Percentiles rank a stretch among this genome's conserved stretches.
Evolutionary conservation across 2,113 vertebrate species (phyloP).

Genomic region (Rhinogobius similis): DNA sequence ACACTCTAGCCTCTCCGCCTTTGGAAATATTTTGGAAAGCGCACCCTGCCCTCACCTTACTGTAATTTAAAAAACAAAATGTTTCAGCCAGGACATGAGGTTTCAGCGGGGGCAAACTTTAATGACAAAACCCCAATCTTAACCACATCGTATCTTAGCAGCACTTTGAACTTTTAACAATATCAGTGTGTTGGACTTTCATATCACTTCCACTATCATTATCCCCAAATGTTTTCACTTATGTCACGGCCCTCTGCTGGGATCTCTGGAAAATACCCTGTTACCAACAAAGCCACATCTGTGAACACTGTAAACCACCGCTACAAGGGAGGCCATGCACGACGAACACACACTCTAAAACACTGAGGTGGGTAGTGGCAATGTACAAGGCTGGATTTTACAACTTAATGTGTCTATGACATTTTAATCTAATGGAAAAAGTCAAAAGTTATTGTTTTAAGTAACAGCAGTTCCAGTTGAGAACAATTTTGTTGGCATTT

Average conservation of each 20-base stretch:
- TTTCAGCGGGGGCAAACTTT: constrained; percentile 10
- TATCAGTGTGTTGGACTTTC: constrained; percentile 40
- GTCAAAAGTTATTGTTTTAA: background rate
- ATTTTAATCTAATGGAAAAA: background rate
- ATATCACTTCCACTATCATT: constrained; percentile 46
- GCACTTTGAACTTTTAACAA: constrained; percentile 52
- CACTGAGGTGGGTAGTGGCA: background rate
- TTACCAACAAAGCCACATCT: constrained; percentile 53
- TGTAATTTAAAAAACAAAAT: background rate
- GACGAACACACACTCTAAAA: background rate
- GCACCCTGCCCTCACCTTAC: background rate
- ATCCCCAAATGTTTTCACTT: constrained; percentile 52
- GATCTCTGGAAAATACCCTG: constrained; percentile 51
- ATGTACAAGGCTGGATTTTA: background rate
- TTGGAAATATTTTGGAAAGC: background rate
- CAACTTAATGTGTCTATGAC: background rate
- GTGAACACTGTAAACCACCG: constrained; percentile 39
- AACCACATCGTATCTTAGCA: constrained; percentile 55
- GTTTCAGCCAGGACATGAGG: constrained; percentile 15
- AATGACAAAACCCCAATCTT: constrained; percentile 36
- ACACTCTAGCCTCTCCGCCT: background rate
- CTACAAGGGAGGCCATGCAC: constrained; percentile 22
- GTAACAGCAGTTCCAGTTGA: background rate
- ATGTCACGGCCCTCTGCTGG: constrained; percentile 28
- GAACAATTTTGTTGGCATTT: background rate